A percentile compares a stretch with the other conserved stretches of the same genome.
phyloP scores from a whole-genome alignment of 2,113 vertebrate genomes.

The Pachycephala philippinensis region DNA sequence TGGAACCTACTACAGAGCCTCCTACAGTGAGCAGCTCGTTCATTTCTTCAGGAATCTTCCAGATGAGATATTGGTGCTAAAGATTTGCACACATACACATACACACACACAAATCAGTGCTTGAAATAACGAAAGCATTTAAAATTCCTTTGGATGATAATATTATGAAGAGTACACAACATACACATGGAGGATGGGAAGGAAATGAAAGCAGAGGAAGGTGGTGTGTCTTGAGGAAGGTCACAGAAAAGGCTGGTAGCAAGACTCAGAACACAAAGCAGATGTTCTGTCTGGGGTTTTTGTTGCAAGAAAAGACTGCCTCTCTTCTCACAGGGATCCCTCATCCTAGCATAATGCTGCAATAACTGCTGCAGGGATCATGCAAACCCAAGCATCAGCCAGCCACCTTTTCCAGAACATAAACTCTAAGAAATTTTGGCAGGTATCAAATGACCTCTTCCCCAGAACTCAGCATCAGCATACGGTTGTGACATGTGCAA shows the following conservation, averaged over 20 bases:
- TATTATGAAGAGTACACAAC: neutral
- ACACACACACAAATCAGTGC: neutral
- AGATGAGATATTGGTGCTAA: neutral
- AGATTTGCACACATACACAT: neutral
- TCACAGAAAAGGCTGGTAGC: neutral
- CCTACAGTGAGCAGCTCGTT: neutral
- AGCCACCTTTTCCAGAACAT: neutral
- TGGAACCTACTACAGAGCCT: neutral
- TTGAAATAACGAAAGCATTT: neutral
- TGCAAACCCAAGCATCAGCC: neutral
- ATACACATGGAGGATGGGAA: neutral
- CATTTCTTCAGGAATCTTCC: neutral
- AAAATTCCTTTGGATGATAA: neutral
- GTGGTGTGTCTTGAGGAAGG: neutral
- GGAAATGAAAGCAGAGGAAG: neutral
- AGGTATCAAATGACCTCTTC: neutral
- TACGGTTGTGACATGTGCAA: neutral
- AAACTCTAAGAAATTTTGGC: neutral
- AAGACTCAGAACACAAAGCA: neutral
- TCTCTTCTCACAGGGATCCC: neutral
- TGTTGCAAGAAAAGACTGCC: neutral
- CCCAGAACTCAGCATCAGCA: neutral
- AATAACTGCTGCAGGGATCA: neutral
- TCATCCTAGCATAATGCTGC: neutral
- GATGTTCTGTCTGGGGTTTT: neutral